Evolutionary conservation across 2,797 vertebrate species (phyloP), one percentile per base, ranked within the genome.

Genomic region (Dendrocincla tyrannina): DNA sequence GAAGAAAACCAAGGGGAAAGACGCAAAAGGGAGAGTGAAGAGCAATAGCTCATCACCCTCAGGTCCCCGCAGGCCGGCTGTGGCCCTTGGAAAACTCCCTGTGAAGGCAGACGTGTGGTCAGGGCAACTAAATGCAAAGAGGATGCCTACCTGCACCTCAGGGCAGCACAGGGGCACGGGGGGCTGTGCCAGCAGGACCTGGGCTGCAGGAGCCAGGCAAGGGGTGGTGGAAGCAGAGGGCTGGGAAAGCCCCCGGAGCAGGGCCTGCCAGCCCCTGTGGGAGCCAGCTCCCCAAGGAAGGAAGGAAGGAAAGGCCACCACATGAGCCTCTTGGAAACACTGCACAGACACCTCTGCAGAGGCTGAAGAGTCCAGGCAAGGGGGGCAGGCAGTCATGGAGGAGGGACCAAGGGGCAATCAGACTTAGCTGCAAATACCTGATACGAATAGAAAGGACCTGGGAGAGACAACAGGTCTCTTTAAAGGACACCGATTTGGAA

Each of bases 1-100:
- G 93, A 97, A 96, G 96, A 97, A 95, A 98, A 97, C 95, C 85
- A 20, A 89, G 93, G 93, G 95, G 97, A 94, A 96, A 92, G 91
- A 93, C 2, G 79, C 33, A 80, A 82, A 96, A 90, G 83, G 84
- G 91, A 95, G 96, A 93, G 94, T 42, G 95, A 88, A 95, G 87
- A 82, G 67, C 12, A 79, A 74, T 22, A 50, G 75, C 91, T 95
- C 53, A 52, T 85, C 85, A 39, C 82, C 77, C 10, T 3, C 42
- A 19, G 55, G 50, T 91, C 85, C 81, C 92, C 41, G 72, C 58
- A 59, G 78, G 62, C 70, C n/a, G 18, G 15, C 55, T 52, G 60
- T 59, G 84, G 94, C 92, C 91, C 93, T 58, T 32, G 56, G 72
- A 85, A 95, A 87, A 90, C 82, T 91, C 75, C 68, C 78, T 35